Evolutionary conservation across 2,113 vertebrate species (phyloP), one percentile per base, ranked within the genome.

Genomic region (Amazona vittata): DNA sequence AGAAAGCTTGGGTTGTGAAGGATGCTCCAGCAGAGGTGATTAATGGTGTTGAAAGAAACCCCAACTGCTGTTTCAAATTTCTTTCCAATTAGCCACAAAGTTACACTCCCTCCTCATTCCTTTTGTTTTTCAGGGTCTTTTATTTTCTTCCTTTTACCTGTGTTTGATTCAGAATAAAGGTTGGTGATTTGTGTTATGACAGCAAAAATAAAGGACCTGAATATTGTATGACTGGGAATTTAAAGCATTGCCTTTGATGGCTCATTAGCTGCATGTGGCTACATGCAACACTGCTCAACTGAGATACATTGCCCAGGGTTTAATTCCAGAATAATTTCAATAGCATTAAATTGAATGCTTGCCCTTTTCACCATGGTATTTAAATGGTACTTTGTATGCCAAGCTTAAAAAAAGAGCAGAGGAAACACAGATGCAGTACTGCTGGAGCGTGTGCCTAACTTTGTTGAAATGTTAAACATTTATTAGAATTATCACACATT

Each of bases 261-360:
- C 84, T 75, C 55, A 79, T 96, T 94, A 75, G 74, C 86, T 97
- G 83, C 83, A 80, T 65, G 74, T 67, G 71, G 91, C 92, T 86
- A 93, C 85, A 94, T 71, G 89, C 73, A 80, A 70, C 75, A 39
- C 67, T 80, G 47, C 84, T 92, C 39, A 59, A 95, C 92, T 96
- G 83, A 95, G 83, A 94, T 90, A 75, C 67, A 86, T 85, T 91
- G 80, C 91, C 65, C 22, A 67, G 85, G 69, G 87, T 91, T 94
- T 94, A 93, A 96, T 90, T 96, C 93, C 71, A 97, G 90, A 95
- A 95, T 94, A 91, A 94, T 96, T 97, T 95, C 90, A 96, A 93
- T 97, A 94, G 83, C 83, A 92, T 93, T 96, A 83, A 93, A 88
- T 81, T 0, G 68, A 95, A 88, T 79, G 92, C 57, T 68, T 94